Conservation (phyloP, 1,140 invertebrate species). For the Lordiphosa stackelbergi region DNA sequence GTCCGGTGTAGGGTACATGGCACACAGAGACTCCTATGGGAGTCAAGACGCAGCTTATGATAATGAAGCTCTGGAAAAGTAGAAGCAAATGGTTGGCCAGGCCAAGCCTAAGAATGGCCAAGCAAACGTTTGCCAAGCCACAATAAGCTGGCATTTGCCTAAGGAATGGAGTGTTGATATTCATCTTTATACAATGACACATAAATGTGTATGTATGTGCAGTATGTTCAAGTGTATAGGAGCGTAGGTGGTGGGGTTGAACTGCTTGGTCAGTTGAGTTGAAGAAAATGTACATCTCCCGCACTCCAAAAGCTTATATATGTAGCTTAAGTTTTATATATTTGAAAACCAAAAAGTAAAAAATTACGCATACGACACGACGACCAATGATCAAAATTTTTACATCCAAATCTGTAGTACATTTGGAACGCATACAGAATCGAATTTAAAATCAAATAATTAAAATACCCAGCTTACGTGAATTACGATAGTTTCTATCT, state of each 20-base stretch:
- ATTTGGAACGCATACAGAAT: too few species aligned
- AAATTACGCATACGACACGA: too few species aligned
- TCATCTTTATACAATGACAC: slow-evolving; percentile 12
- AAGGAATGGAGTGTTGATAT: slow-evolving; percentile 13
- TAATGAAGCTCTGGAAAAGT: slow-evolving; percentile 19
- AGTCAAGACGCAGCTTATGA: slow-evolving; percentile 19
- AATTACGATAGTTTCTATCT: too few species aligned
- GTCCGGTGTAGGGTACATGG: slow-evolving; percentile 6
- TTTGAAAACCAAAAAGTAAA: too few species aligned
- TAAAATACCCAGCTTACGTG: too few species aligned
- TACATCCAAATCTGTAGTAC: too few species aligned
- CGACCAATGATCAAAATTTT: too few species aligned
- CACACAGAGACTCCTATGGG: not conserved
- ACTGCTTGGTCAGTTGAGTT: too few species aligned
- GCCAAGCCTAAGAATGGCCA: slow-evolving; percentile 9
- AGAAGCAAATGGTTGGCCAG: not conserved
- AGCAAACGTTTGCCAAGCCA: not conserved
- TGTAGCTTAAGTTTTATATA: not conserved
- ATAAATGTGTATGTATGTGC: not conserved
- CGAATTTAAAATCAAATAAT: too few species aligned
- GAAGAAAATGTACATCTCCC: too few species aligned
- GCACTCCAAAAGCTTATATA: not conserved
- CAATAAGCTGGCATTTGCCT: slow-evolving; percentile 12
- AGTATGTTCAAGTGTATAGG: not conserved
- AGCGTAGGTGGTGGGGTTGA: not conserved